Evolutionary conservation across 2,888 invertebrate species (phyloP).

Genomic region (Mesorhabditis sp.): DNA sequence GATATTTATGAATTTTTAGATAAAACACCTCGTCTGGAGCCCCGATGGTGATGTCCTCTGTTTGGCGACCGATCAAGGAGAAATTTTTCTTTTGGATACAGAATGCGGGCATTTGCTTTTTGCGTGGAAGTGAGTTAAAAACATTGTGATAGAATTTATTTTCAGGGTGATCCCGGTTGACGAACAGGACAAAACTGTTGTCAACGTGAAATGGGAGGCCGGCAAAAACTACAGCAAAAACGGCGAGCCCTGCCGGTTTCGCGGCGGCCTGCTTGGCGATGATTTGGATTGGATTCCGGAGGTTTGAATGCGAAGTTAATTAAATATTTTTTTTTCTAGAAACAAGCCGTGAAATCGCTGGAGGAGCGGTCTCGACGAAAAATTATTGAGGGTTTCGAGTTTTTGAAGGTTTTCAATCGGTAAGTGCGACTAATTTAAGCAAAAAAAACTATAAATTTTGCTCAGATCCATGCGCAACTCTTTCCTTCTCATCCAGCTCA

Average conservation of each 20-base stretch:
- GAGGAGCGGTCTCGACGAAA: background rate
- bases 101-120: slow-evolving; percentile 1
- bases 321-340: background rate
- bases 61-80: background rate
- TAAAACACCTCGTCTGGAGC: slow-evolving; percentile 3
- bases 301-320: background rate
- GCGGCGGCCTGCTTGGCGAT: background rate
- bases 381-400: background rate
- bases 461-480: background rate
- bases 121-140: background rate
- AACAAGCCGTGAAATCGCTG: background rate
- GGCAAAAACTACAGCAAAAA: background rate
- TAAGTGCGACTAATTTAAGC: no score
- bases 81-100: background rate
- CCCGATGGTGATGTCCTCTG: background rate
- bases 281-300: slow-evolving; percentile 6
- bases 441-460: background rate
- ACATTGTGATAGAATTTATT: background rate
- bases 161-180: background rate
- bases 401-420: background rate
- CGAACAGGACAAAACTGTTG: background rate
- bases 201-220: slow-evolving; percentile 4
- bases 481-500: background rate
- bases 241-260: no score
- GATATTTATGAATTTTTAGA: background rate